These are phyloP conservation scores for Pelobates cultripes DNA, from an alignment of 2,797 vertebrate species.

Conservation along the genomic window DNA sequence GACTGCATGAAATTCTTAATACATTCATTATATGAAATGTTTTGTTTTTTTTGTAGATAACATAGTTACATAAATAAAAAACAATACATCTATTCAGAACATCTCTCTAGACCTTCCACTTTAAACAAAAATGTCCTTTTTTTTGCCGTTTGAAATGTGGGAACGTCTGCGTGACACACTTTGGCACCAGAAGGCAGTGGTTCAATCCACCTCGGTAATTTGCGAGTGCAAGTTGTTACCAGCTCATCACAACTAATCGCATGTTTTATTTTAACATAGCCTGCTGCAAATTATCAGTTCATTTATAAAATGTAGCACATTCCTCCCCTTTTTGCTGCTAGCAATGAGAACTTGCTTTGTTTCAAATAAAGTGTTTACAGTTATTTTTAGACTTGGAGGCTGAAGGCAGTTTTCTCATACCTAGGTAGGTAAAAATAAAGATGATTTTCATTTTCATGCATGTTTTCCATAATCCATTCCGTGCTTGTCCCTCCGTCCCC, in stretches of 20 bases:
- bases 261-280: background rate
- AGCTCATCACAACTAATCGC: background rate
- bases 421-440: constrained; percentile 32
- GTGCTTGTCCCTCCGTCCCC: background rate
- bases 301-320: background rate
- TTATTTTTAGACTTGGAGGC: constrained; percentile 21
- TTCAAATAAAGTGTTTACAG: constrained; percentile 15
- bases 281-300: background rate
- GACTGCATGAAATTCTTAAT: too few species aligned
- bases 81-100: too few species aligned
- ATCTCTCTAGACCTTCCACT: too few species aligned
- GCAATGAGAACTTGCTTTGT: constrained; percentile 2
- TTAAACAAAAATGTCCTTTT: too few species aligned
- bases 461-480: constrained; percentile 3
- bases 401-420: constrained; percentile 9
- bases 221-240: background rate
- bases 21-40: too few species aligned
- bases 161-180: background rate
- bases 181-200: background rate
- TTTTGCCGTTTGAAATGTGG: too few species aligned
- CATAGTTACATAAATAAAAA: too few species aligned
- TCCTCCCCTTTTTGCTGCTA: background rate
- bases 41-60: too few species aligned
- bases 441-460: constrained; percentile 19
- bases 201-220: background rate